Conservation (phyloP, 2,888 invertebrate species). For the Coelogynopora nodosa region DNA sequence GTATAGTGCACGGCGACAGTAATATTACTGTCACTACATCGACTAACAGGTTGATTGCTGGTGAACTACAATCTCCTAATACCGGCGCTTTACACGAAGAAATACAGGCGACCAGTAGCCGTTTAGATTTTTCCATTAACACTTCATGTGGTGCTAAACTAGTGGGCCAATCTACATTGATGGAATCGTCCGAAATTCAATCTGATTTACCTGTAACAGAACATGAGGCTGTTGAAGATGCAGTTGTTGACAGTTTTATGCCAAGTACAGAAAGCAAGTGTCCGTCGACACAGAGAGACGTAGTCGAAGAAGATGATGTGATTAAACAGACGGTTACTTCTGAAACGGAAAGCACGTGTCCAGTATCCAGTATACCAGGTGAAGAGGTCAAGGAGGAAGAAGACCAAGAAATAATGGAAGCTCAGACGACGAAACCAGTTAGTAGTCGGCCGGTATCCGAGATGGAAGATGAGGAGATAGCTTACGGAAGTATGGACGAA, state of each 20-base stretch:
- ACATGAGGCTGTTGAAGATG: background rate
- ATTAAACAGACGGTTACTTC: background rate
- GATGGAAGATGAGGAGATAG: background rate
- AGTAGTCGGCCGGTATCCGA: background rate
- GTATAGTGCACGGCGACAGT: background rate
- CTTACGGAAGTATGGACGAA: conserved; percentile 8
- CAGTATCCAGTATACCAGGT: background rate
- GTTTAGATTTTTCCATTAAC: background rate
- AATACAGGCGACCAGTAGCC: background rate
- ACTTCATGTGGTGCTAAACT: background rate
- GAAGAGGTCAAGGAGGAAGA: background rate
- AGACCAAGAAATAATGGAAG: background rate
- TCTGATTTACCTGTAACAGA: background rate
- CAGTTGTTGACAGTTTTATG: background rate
- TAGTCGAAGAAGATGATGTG: background rate
- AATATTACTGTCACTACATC: background rate
- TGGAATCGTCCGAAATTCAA: background rate
- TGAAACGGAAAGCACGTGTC: background rate
- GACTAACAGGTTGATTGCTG: background rate
- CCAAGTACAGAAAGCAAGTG: background rate
- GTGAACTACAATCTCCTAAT: background rate
- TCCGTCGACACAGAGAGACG: background rate
- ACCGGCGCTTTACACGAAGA: background rate
- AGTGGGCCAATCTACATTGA: background rate
- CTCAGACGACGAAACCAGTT: background rate